Evolutionary conservation across 2,888 invertebrate species (phyloP).

Genomic region (Rutpela maculata): DNA sequence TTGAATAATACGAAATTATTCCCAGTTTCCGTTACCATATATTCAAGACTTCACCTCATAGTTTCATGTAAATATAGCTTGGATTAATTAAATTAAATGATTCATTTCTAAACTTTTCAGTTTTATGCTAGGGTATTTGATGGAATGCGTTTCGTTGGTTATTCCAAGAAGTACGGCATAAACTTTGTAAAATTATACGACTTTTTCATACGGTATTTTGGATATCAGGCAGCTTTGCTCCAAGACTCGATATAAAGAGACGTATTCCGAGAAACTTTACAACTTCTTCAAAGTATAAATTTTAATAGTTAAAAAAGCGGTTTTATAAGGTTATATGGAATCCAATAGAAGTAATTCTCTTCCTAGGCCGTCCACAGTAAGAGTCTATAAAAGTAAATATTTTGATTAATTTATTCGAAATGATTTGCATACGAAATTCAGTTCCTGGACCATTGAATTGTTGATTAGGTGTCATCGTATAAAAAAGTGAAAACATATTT

Average conservation of each 20-base stretch:
- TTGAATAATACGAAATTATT: no score
- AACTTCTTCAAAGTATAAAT: conserved; percentile 7
- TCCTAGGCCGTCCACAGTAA: neutral
- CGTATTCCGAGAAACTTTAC: neutral
- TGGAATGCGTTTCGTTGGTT: no score
- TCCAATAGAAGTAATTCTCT: neutral
- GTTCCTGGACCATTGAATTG: neutral
- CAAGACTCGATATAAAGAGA: neutral
- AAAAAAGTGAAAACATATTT: neutral
- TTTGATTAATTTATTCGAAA: neutral
- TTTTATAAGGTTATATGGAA: neutral
- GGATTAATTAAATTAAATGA: no score
- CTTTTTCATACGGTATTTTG: neutral
- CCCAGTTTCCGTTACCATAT: no score
- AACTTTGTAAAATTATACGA: no score
- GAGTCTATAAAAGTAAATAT: conserved; percentile 1
- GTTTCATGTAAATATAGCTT: no score
- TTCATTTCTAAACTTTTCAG: no score
- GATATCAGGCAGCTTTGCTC: neutral
- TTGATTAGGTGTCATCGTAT: conserved; percentile 3
- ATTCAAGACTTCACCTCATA: no score
- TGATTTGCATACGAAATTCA: conserved; percentile 3
- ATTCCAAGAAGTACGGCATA: no score
- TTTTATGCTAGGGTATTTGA: no score
- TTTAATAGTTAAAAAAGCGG: neutral